These are phyloP conservation scores for Mesorhabditis spiculigera DNA, from an alignment of 2,888 invertebrate genomes.

Conservation along the genomic window DNA sequence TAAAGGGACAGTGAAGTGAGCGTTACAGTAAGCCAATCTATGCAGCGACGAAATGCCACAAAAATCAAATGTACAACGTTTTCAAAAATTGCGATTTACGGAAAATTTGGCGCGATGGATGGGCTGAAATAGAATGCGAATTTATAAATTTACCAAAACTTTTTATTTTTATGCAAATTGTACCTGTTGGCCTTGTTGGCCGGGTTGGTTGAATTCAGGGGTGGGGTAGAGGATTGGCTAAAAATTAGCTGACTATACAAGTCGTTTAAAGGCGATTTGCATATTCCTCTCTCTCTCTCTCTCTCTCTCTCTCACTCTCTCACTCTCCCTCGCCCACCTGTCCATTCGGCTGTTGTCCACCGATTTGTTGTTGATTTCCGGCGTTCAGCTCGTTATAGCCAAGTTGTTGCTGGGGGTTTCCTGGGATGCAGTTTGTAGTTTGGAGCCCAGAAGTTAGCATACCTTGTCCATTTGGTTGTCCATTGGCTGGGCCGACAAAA, in stretches of 20 bases:
- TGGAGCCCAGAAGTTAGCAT: neutral
- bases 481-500: neutral
- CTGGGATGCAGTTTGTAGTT: too few relatives aligned
- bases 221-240: neutral
- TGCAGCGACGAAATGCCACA: too few relatives aligned
- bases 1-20: too few relatives aligned
- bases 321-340: too few relatives aligned
- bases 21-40: too few relatives aligned
- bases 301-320: neutral
- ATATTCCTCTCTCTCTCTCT: neutral
- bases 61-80: neutral
- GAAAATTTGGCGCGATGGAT: neutral
- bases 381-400: too few relatives aligned
- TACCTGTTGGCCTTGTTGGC: too few relatives aligned
- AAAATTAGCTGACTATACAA: neutral
- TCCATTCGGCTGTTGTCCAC: too few relatives aligned
- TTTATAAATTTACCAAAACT: neutral
- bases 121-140: neutral
- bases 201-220: too few relatives aligned
- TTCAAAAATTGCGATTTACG: neutral
- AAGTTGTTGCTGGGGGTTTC: too few relatives aligned
- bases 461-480: conserved; percentile 1
- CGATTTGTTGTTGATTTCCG: too few relatives aligned
- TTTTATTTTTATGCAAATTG: neutral
- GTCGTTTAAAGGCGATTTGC: neutral